These are phyloP conservation scores for Eptesicus fuscus DNA, from an alignment of 2,113 vertebrate species.

Conservation along the genomic window DNA sequence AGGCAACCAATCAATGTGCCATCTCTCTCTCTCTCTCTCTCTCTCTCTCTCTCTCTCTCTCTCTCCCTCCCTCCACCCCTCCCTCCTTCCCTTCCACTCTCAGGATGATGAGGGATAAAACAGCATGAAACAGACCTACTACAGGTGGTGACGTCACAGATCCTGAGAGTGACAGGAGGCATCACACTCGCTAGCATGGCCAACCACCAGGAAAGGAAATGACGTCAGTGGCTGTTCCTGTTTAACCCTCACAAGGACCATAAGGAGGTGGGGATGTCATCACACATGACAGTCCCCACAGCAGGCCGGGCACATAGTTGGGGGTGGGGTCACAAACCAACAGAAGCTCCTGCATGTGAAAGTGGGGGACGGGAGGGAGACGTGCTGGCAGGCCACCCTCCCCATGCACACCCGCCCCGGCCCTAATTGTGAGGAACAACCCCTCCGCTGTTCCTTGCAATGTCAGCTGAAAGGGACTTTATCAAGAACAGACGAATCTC, in stretches of 20 bases:
- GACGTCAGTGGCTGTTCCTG: background rate
- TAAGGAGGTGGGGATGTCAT: too few relatives aligned
- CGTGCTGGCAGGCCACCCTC: background rate
- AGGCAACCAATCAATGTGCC: too few relatives aligned
- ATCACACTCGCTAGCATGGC: background rate
- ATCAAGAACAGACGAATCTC: background rate
- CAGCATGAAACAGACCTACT: background rate
- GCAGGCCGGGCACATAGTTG: background rate
- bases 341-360: background rate
- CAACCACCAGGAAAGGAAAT: background rate
- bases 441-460: background rate
- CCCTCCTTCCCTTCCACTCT: too few relatives aligned
- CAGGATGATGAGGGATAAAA: too few relatives aligned
- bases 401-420: rapidly evolving
- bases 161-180: background rate
- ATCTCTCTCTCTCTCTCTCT: too few relatives aligned
- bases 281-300: background rate
- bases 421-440: background rate
- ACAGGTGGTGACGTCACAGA: background rate
- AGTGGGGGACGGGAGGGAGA: rapidly evolving
- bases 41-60: too few relatives aligned
- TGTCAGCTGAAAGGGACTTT: background rate
- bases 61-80: too few relatives aligned
- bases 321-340: background rate
- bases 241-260: background rate